Evolutionary conservation across 1,140 invertebrate genomes (phyloP), one percentile per base, ranked within the genome.

Genomic region (Plectus sambesii): DNA sequence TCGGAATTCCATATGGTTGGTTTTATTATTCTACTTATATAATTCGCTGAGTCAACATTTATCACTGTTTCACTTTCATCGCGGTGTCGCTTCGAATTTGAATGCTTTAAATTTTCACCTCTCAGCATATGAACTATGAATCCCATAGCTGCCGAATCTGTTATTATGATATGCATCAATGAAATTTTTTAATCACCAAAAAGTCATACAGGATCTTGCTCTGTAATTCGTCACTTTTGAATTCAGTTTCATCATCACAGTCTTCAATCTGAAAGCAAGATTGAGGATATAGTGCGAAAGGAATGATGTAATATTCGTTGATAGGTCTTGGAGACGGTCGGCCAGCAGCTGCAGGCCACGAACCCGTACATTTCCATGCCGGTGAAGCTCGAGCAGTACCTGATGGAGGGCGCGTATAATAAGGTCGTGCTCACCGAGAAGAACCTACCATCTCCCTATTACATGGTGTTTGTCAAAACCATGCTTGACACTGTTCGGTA

Each of bases 361-460:
- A 93, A 97, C 69, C 80, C 87, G 42, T 98, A 93, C 70, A 92
- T 99, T 27, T 79, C 81, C 54, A 88, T 94, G 70, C 89, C 93
- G 0, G 76, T 98, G 1, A 87, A 85, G 25, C 76, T 99, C 55
- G 93, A 99, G 66, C 93, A 98, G 67, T 96, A 90, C 73, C 76
- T 98, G 35, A 98, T 98, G 90, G 94, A 98, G 73, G 93, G 94
- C 24, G 89, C 86, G 49, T 99, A 97, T 66, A 97, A 97, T 70
- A 98, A 98, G 74, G 81, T 83, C 17, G 53, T 61, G 65, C 70
- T 85, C 35, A 82, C 83, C 2, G 81, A 90, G 75, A 85, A 81
- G 35, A 90, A 90, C 73, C 88, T 96, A n/a, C 93, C 93, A 39
- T 85, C 89, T 6, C 82, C 84, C 49, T 85, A 83, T 45, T 98